Evolutionary conservation across 2,113 vertebrate species (phyloP), one percentile per base, ranked within the genome.

Genomic region (Tricholaema leucomelas): DNA sequence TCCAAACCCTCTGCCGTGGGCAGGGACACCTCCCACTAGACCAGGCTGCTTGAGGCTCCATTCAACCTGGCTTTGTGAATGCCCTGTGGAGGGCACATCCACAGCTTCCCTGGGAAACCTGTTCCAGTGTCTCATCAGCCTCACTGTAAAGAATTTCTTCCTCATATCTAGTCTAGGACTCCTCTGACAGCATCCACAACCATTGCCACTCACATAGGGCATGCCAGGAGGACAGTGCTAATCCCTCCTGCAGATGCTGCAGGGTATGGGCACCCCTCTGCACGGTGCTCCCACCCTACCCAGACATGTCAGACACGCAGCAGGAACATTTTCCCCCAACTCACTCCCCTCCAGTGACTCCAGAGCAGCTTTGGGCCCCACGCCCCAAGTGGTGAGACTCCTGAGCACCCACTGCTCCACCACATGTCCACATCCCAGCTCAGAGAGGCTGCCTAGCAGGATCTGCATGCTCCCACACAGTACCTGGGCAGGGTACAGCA

Each of bases 161-260:
- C 23, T 50, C 23, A 24, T 13, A 25, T 50, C 48, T 11, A 25
- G 48, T 50, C 48, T 50, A 48, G 23, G 48, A 50, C 23, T 50
- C 48, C 48, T 25, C 23, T 50, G 48, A 50, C 48, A 50, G 48
- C 23, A 24, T 50, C 10, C 4, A 1, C 35, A 6, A 33, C 48
- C 8, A 1, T 2, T 30, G 61, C 46, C 52, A 6, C 10, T 2
- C 1, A 33, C 4, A 0, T 4, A 1, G 33, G 31, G 21, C 73
- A 27, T 12, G 8, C 6, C 2, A 1, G 16, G 4, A 5, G 23
- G 23, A 21, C 27, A 5, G 25, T 4, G 3, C 52, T 40, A 10
- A 2, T 17, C 44, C 21, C 56, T 18, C 0, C 15, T 0, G 5
- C 74, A 66, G 35, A 11, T 1, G 3, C 40, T 12, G 46, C 70